Base-by-base conservation (phyloP, 2,797 vertebrate genomes). In the Acestrorhynchus altus region DNA sequence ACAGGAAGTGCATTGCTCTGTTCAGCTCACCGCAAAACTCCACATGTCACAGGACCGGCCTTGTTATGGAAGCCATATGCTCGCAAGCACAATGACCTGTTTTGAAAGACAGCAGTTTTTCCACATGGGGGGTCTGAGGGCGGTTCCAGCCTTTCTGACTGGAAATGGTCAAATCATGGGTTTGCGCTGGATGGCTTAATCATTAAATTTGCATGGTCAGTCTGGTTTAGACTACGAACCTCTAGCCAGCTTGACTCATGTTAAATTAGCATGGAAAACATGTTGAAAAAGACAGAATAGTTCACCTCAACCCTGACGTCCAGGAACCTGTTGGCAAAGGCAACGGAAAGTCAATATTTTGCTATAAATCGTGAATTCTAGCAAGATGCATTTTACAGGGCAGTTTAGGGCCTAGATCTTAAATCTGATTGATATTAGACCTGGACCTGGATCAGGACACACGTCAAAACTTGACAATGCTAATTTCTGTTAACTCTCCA, bases 1-100 rank as follows among this genome's bases (percentile, higher is more conserved):
- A 79, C 88, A 92, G 90, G 86, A 92, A 89, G 88, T 40, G 22
- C 26, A 64, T 24, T 15, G n/a, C 5, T 8, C 26, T 16, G 24
- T 35, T 2, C 31, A 47, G 22, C 8, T 49, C 26, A 67, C 42
- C 24, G 24, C 65, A 26, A 7, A 46, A 46, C 63, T 13, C 63
- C 69, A 64, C 76, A 65, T 72, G 61, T 56, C 63, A 24, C 11
- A 44, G 7, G 63, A 15, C 20, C 13, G 26, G 56, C 56, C 24
- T 28, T 28, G 56, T 10, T 57, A 11, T 57, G 22, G 56, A 28
- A 28, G 63, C 40, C 63, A 46, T 24, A 46, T 65, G 63, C 63
- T 3, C 13, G 20, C 20, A 15, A 4, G 20, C 63, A 65, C 42
- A 65, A 65, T 65, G 63, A 16, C 22, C 22, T 65, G 63, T 46